Percentiles rank a stretch among this genome's conserved stretches.
Conservation (phyloP, 2,888 invertebrate species). For the Odiellus spinosus region DNA sequence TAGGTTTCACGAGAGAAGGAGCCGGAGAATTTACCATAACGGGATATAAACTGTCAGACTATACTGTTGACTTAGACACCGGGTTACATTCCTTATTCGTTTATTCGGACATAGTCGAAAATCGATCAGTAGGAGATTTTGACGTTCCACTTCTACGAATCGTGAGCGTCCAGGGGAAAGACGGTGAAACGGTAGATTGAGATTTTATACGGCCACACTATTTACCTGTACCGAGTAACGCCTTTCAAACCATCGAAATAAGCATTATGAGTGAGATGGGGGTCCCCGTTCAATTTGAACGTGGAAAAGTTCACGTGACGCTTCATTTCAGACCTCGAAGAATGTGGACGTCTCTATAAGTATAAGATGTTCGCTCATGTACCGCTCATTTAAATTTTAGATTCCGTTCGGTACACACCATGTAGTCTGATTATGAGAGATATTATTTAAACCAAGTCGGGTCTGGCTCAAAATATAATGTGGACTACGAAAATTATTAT, state of each 20-base stretch:
- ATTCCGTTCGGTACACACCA: no score
- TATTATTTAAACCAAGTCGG: no score
- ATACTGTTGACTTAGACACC: not conserved
- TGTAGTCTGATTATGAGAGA: no score
- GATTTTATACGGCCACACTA: conserved; percentile 5
- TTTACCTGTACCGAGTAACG: conserved; percentile 4
- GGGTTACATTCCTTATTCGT: conserved; percentile 13
- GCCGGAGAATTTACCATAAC: no score
- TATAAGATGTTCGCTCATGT: no score
- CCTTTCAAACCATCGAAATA: conserved; percentile 9
- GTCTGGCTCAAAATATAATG: no score
- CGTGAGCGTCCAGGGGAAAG: conserved; percentile 14
- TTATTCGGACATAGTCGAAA: conserved; percentile 22
- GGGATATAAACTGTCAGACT: not conserved
- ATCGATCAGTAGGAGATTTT: conserved; percentile 19
- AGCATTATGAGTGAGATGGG: conserved; percentile 7
- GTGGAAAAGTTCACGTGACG: conserved; percentile 5
- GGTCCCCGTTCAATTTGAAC: conserved; percentile 4
- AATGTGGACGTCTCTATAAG: not conserved
- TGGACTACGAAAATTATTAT: no score
- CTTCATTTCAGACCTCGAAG: conserved; percentile 1
- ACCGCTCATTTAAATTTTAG: no score
- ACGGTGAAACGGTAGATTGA: not conserved
- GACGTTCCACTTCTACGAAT: conserved; percentile 21
- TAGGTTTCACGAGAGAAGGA: no score